phyloP scores from a whole-genome alignment of 2,113 vertebrate genomes.

The Rhagologus leucostigma region DNA sequence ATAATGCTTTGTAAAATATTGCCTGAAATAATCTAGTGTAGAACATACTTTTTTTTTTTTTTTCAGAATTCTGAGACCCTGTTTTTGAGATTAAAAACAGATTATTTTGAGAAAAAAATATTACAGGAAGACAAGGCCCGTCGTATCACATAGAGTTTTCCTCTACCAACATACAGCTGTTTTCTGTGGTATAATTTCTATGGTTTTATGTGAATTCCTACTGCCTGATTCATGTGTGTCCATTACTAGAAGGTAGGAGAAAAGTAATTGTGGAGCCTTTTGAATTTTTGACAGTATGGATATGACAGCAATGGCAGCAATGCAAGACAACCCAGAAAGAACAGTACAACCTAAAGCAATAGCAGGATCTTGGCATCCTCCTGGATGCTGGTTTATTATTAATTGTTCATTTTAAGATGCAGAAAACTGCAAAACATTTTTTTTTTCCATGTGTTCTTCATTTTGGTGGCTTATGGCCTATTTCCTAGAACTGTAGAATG shows the following conservation, averaged over 20 bases:
- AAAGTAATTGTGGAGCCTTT: not conserved
- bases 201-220: not conserved
- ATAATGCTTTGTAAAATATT: not conserved
- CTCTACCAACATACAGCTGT: not conserved
- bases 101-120: not conserved
- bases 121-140: not conserved
- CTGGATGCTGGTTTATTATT: not conserved
- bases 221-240: not conserved
- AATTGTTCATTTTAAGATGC: not conserved
- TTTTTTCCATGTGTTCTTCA: fast-evolving
- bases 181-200: not conserved
- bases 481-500: not conserved
- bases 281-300: not conserved
- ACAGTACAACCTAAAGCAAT: not conserved
- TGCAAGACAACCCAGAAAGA: not conserved
- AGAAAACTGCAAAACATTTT: not conserved
- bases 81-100: not conserved
- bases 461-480: not conserved
- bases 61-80: not conserved
- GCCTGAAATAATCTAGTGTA: not conserved
- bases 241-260: not conserved
- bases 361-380: not conserved
- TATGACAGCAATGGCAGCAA: not conserved
- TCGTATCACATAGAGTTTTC: not conserved
- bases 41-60: not conserved